Percentiles rank a stretch among this genome's conserved stretches.
phyloP scores from a whole-genome alignment of 2,888 invertebrate genomes.

The Anodontia alba region DNA sequence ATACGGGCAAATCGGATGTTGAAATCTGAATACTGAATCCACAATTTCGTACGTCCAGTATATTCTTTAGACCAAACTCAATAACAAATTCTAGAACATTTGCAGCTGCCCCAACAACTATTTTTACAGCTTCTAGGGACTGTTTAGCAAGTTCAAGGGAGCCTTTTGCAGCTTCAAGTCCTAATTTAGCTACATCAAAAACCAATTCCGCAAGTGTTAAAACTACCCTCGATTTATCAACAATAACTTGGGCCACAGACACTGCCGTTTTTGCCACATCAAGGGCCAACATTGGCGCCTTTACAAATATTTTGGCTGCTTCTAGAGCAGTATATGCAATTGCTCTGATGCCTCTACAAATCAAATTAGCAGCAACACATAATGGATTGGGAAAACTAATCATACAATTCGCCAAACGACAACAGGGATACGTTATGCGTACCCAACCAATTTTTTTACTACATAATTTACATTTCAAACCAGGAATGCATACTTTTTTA shows the following conservation, averaged over 20 bases:
- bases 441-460: background rate
- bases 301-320: conserved; percentile 51
- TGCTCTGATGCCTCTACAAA: conserved; percentile 48
- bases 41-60: conserved; percentile 54
- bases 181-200: conserved; percentile 43
- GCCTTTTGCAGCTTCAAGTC: conserved; percentile 38
- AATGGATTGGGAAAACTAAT: conserved; percentile 52
- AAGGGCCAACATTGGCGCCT: conserved; percentile 45
- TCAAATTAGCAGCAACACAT: conserved; percentile 47
- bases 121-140: conserved; percentile 46
- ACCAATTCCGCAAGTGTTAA: conserved; percentile 40
- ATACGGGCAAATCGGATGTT: conserved; percentile 36
- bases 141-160: conserved; percentile 41
- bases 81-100: conserved; percentile 45
- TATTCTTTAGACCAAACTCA: conserved; percentile 33
- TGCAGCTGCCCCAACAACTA: conserved; percentile 38
- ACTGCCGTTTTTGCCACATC: conserved; percentile 53
- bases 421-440: conserved; percentile 49
- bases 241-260: conserved; percentile 51
- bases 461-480: conserved; percentile 45
- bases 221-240: conserved; percentile 59
- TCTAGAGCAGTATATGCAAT: conserved; percentile 50
- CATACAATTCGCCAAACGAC: conserved; percentile 47
- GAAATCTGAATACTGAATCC: conserved; percentile 50
- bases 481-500: conserved; percentile 48